Percentiles rank a stretch among this genome's conserved stretches.
Evolutionary conservation across 2,113 vertebrate species (phyloP).

Genomic region (Pluvianellus socialis): DNA sequence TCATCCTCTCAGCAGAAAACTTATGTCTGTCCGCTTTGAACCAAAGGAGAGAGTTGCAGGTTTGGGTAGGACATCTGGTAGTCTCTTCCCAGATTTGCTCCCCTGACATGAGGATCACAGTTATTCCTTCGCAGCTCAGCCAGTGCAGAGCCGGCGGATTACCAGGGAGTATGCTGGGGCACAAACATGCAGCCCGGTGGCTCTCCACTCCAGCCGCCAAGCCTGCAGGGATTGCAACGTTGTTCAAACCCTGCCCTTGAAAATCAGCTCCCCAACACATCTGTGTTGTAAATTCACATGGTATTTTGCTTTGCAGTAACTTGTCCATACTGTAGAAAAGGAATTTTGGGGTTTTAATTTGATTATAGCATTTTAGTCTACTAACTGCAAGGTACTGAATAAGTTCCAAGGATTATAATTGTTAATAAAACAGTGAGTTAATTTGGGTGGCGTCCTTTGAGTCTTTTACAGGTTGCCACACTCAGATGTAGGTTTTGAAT

Average conservation of each 20-base stretch:
- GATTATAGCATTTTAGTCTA: background rate
- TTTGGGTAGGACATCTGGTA: background rate
- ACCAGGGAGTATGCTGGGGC: background rate
- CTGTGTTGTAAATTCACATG: background rate
- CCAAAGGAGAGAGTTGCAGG: background rate
- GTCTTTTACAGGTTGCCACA: background rate
- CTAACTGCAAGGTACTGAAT: background rate
- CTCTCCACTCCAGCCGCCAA: background rate
- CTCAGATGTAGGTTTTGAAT: background rate
- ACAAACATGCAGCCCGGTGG: rapidly evolving
- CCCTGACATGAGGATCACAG: background rate
- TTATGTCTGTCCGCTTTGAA: background rate
- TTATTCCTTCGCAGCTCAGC: background rate
- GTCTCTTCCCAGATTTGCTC: background rate
- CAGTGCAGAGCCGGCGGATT: background rate
- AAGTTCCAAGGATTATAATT: background rate
- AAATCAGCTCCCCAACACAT: background rate
- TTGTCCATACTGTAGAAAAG: background rate
- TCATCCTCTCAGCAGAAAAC: background rate
- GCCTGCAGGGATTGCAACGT: background rate
- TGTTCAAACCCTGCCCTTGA: background rate
- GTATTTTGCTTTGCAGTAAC: background rate
- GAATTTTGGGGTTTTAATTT: background rate
- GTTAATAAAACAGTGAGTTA: background rate
- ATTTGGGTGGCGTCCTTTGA: background rate